A percentile compares a stretch with the other conserved stretches of the same genome.
Conservation (phyloP, 2,113 vertebrate genomes). For the Dromas ardeola region DNA sequence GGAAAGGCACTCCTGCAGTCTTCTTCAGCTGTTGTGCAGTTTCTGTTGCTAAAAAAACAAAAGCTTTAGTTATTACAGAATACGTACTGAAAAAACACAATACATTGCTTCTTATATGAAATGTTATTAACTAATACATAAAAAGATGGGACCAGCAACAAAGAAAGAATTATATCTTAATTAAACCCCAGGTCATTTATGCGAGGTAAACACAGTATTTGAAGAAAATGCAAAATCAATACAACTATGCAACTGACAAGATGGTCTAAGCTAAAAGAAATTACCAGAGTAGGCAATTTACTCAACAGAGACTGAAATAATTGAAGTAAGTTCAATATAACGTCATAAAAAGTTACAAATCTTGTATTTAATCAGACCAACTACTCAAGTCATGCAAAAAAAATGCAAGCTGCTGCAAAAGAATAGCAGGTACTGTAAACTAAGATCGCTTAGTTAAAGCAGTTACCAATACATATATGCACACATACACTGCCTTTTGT, state of each 20-base stretch:
- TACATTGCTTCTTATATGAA: background rate
- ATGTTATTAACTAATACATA: background rate
- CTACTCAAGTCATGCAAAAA: background rate
- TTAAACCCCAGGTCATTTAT: background rate
- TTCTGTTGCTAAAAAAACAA: conserved; percentile 85
- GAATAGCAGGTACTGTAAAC: background rate
- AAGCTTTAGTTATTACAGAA: background rate
- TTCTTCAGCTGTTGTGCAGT: conserved; percentile 97
- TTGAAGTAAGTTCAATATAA: background rate
- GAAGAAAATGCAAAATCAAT: background rate
- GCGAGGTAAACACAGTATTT: background rate
- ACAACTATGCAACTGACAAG: background rate
- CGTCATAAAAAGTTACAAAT: background rate
- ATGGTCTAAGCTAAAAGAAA: background rate
- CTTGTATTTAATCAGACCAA: background rate
- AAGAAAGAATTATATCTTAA: background rate
- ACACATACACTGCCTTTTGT: background rate
- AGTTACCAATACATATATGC: background rate
- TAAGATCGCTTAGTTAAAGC: background rate
- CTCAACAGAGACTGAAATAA: background rate
- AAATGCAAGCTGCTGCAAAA: background rate
- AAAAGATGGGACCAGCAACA: background rate
- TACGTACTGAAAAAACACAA: background rate
- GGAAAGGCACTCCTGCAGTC: conserved; percentile 95
- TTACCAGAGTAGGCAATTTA: background rate